Conservation (phyloP, 2,888 invertebrate genomes). For the Dicyrtomina minuta region DNA sequence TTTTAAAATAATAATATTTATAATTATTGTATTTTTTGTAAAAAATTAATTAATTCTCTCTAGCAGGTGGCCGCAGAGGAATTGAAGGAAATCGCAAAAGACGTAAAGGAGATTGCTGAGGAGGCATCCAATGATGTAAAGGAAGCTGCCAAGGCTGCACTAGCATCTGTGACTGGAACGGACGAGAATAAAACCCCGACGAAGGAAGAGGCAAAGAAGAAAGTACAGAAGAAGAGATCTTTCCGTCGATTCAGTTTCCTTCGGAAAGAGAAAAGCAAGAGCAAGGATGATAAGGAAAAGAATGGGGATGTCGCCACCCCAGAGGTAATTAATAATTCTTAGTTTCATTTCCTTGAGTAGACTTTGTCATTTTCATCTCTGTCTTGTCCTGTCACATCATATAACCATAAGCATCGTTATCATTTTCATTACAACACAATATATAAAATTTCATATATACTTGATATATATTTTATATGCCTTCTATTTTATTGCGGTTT, state of each 20-base stretch:
- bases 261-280: constrained; percentile 49
- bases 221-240: constrained; percentile 49
- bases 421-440: background rate
- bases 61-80: constrained; percentile 48
- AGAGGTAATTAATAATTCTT: constrained; percentile 45
- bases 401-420: background rate
- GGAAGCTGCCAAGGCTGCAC: constrained; percentile 47
- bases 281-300: constrained; percentile 51
- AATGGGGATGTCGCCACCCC: constrained; percentile 49
- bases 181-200: constrained; percentile 41
- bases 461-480: background rate
- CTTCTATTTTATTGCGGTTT: too few species aligned
- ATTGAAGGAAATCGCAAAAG: constrained; percentile 51
- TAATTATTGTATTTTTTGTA: background rate
- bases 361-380: background rate
- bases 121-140: constrained; percentile 46
- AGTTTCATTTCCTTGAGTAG: background rate
- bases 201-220: constrained; percentile 48
- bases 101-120: constrained; percentile 45
- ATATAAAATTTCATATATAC: background rate
- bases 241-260: constrained; percentile 52
- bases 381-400: background rate
- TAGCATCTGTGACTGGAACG: constrained; percentile 16
- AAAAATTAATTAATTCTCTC: constrained; percentile 14
- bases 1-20: too few species aligned